phyloP scores from a whole-genome alignment of 1,140 invertebrate species.

The Thrips palmi region DNA sequence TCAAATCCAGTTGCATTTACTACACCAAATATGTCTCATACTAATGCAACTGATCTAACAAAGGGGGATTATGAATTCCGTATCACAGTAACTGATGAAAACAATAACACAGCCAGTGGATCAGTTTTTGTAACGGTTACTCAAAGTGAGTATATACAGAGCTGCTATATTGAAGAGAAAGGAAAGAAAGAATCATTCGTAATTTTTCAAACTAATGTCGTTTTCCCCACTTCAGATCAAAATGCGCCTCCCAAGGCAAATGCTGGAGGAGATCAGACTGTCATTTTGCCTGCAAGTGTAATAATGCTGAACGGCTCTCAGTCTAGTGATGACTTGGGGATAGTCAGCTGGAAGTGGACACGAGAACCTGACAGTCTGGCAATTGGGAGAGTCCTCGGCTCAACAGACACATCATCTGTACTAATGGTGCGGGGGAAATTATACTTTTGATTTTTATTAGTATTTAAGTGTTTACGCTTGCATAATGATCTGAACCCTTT shows the following conservation, averaged over 20 bases:
- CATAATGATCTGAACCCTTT: conserved; percentile 7
- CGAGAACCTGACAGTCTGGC: conserved; percentile 63
- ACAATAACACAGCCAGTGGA: conserved; percentile 55
- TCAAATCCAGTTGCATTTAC: conserved; percentile 30
- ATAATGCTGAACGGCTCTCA: conserved; percentile 67
- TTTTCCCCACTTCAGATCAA: conserved; percentile 38
- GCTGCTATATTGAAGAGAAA: background rate
- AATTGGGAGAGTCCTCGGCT: conserved; percentile 56
- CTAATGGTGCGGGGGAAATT: conserved; percentile 38
- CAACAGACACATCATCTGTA: conserved; percentile 52
- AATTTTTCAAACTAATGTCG: too few relatives aligned
- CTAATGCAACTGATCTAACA: conserved; percentile 60
- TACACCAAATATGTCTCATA: conserved; percentile 33
- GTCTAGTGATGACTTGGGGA: conserved; percentile 74
- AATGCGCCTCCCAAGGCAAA: conserved; percentile 76
- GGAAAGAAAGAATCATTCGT: too few relatives aligned
- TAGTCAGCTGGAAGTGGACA: conserved; percentile 70
- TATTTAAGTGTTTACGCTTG: conserved; percentile 3
- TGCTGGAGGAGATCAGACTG: conserved; percentile 64
- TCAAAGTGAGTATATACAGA: conserved; percentile 50
- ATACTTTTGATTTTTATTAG: conserved; percentile 4
- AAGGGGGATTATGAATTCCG: conserved; percentile 71
- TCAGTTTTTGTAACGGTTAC: conserved; percentile 62
- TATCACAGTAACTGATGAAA: conserved; percentile 68
- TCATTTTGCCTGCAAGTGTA: conserved; percentile 53